Evolutionary conservation across 1,140 invertebrate genomes (phyloP), one percentile per base, ranked within the genome.

Genomic region (Drosophila pseudoananassae): DNA sequence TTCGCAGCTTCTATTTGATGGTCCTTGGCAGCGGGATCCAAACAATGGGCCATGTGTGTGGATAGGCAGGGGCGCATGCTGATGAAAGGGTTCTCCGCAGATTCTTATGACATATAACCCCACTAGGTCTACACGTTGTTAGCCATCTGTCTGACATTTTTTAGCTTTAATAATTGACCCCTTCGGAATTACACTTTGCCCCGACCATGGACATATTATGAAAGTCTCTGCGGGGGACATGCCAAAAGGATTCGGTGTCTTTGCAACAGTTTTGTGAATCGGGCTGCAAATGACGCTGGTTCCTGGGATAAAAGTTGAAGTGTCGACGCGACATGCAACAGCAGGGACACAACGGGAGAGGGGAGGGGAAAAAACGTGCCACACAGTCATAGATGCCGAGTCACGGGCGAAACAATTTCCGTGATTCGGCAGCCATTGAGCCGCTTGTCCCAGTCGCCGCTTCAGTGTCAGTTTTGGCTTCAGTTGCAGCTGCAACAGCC

Each of bases 331-430:
- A 10, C 3, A 53, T 15, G 17, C 36, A 51, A 51, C 33, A 43
- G 14, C 15, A 20, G 43, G 17, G 17, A 20, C 14, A 9, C 2
- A 8, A 12, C 3, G 38, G 38, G 5, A 4, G 10, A 17, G 1
- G 36, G 3, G 23, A 2, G 20, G 33, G 27, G 50, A n/a, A 36
- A 49, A 38, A 55, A 72, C 71, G 57, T 74, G 71, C 69, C 52
- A 52, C 58, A 63, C 47, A 75, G 58, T 29, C 52, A 63, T 45
- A 72, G 45, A 25, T 61, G 50, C 51, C 27, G 31, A 43, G 12
- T 45, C 31, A 55, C 23, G 60, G 69, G 45, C 51, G 64, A 75
- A 75, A 75, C 72, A 75, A 75, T 75, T 75, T 75, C 72, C 72
- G 72, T 73, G 69, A 73, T 75, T 75, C 72, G 69, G 47, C 71